phyloP scores from a whole-genome alignment of 2,888 invertebrate species.

The Steinernema scapterisci region DNA sequence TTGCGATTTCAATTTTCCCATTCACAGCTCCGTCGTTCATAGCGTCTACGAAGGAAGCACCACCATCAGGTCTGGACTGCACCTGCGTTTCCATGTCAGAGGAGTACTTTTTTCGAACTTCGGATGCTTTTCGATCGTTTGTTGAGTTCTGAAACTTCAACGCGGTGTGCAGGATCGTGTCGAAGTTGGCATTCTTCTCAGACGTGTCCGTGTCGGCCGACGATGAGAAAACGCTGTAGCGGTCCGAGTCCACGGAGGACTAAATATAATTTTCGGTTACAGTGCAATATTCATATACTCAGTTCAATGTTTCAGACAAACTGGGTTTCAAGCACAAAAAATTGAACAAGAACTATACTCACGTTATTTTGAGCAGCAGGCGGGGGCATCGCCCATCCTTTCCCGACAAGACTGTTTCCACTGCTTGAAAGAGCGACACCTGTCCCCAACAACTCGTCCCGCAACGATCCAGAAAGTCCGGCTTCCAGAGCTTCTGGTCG shows the following conservation, averaged over 20 bases:
- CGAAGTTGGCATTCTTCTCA: slow-evolving; percentile 1
- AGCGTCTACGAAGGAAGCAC: slow-evolving; percentile 6
- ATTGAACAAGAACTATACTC: neutral
- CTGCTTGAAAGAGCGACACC: slow-evolving; percentile 14
- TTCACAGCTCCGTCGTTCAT: slow-evolving; percentile 30
- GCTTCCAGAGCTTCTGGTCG: neutral
- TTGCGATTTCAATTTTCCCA: slow-evolving; percentile 10
- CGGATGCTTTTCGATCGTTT: neutral
- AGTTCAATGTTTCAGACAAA: too few relatives aligned
- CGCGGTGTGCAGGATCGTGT: slow-evolving; percentile 4
- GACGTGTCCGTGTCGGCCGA: slow-evolving; percentile 37
- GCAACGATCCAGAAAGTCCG: slow-evolving; percentile 43
- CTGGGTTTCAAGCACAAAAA: too few relatives aligned
- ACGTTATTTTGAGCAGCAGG: slow-evolving; percentile 9
- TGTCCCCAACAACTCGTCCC: slow-evolving; percentile 49
- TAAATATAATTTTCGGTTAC: neutral
- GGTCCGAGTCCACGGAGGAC: neutral
- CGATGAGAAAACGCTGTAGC: slow-evolving; percentile 33
- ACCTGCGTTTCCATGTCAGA: neutral
- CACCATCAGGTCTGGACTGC: neutral
- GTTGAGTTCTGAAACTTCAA: slow-evolving; percentile 3
- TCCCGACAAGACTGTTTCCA: slow-evolving; percentile 42
- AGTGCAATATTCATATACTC: neutral
- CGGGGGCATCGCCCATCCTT: slow-evolving; percentile 37
- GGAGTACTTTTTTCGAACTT: neutral